Evolutionary conservation across 1,140 invertebrate genomes (phyloP).

Genomic region (Pteromalus puparum): DNA sequence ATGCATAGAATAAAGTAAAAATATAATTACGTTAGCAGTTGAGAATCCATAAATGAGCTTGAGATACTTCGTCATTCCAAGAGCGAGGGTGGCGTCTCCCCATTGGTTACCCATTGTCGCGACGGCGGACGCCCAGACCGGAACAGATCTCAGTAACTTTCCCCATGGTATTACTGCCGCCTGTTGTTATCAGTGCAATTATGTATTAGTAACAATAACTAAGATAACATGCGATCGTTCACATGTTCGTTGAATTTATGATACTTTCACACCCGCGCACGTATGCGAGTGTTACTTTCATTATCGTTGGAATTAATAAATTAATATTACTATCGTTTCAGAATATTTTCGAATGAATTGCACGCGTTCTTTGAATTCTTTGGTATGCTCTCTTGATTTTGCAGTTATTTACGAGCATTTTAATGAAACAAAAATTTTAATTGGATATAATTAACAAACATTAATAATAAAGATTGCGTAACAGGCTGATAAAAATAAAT

Average conservation of each 20-base stretch:
- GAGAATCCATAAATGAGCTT: slow-evolving; percentile 79
- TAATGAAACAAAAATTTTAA: not conserved
- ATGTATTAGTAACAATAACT: not conserved
- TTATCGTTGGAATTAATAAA: not conserved
- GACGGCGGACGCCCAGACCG: slow-evolving; percentile 78
- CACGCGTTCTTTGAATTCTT: not conserved
- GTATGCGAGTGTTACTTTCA: not conserved
- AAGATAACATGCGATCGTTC: not conserved
- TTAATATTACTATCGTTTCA: too few species aligned
- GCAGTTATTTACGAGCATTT: too few species aligned
- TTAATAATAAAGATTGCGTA: not conserved
- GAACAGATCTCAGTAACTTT: slow-evolving; percentile 76
- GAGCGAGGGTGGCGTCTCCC: slow-evolving; percentile 78
- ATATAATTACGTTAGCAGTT: slow-evolving; percentile 75
- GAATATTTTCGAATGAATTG: not conserved
- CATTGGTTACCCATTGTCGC: slow-evolving; percentile 79
- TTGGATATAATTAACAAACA: not conserved
- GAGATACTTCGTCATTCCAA: slow-evolving; percentile 78
- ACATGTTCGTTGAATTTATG: not conserved
- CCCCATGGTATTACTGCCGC: slow-evolving; percentile 77
- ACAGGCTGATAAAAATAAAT: not conserved
- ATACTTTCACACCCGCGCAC: not conserved
- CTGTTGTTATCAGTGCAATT: slow-evolving; percentile 54
- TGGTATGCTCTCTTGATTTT: not conserved
- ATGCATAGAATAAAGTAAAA: not conserved